Percentiles rank a stretch among this genome's conserved stretches.
Conservation (phyloP, 2,888 invertebrate species). For the Ichneumon xanthorius region DNA sequence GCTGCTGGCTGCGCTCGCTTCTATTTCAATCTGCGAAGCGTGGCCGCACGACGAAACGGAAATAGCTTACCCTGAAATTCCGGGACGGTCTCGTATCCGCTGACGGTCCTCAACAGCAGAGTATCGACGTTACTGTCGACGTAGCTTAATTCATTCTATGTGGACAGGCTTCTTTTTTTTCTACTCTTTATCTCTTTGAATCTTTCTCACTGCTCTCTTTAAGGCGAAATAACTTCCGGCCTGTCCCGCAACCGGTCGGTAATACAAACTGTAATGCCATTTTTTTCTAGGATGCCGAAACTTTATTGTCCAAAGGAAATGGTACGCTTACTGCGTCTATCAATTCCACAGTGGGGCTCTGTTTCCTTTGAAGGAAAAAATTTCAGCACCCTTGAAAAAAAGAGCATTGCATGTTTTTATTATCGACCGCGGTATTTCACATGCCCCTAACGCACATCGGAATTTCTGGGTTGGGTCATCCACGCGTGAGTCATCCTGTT, state of each 20-base stretch:
- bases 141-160: slow-evolving; percentile 67
- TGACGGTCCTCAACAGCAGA: slow-evolving; percentile 45
- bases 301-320: not conserved
- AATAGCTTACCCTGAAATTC: slow-evolving; percentile 80
- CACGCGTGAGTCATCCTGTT: not conserved
- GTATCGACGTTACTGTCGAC: slow-evolving; percentile 66
- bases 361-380: not conserved
- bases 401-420: not conserved
- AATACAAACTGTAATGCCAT: not conserved
- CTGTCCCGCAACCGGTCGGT: not conserved
- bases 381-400: slow-evolving; percentile 12
- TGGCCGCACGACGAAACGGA: slow-evolving; percentile 70
- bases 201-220: slow-evolving; percentile 16
- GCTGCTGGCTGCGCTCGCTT: slow-evolving; percentile 57
- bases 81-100: slow-evolving; percentile 67
- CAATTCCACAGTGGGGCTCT: not conserved
- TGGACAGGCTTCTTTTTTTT: slow-evolving; percentile 27
- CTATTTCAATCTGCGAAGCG: slow-evolving; percentile 76
- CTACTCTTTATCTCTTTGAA: slow-evolving; percentile 1
- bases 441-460: slow-evolving; percentile 36
- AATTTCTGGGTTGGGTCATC: slow-evolving; percentile 39
- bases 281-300: not conserved
- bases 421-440: not conserved
- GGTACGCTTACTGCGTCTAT: not conserved
- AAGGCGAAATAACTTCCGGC: not conserved